Base-by-base conservation (phyloP, 2,113 vertebrate species). In the Holacanthus passer region DNA sequence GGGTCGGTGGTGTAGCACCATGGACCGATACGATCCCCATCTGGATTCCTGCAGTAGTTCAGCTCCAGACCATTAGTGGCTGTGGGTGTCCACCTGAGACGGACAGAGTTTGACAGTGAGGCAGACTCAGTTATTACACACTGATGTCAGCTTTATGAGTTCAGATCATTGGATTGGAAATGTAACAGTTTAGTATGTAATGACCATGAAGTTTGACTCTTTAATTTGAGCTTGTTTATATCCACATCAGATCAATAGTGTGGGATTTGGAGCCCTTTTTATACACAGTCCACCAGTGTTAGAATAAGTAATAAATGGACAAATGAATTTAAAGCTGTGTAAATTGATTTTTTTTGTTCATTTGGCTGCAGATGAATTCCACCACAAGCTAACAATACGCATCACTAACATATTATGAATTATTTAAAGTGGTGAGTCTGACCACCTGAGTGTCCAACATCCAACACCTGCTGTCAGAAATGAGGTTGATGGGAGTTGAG, bases 1-100 rank as follows among this genome's bases (percentile, higher is more conserved):
- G 95, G 94, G 86, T 99, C 95, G 0, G 89, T 87, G 0, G 98
- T 99, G 91, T 99, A 99, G 83, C 98, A 99, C 98, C 98, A 99
- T 0, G 98, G 98, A 22, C 98, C 98, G 13, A 94, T 92, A 0
- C 92, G 89, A 87, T 99, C 98, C 4, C 59, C 88, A 11, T 99
- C 97, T 0, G 98, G 98, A 77, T 99, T 99, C 68, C 98, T 96
- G 90, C 98, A 99, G 92, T 96, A 99, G 87, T 99, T 99, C 73
- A 97, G 86, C 91, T 99, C 97, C 89, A 99, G 93, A 43, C 96
- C 97, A 0, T 97, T 98, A 24, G 45, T 90, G 1, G 78, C 24
- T 1, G 95, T 95, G 0, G 96, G 97, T n/a, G 90, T 95, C 94
- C 96, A 98, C 92, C 97, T 99, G 92, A 86, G 27, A 65, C 20